Conservation (phyloP, 1,140 invertebrate genomes). For the Nebria ingens region DNA sequence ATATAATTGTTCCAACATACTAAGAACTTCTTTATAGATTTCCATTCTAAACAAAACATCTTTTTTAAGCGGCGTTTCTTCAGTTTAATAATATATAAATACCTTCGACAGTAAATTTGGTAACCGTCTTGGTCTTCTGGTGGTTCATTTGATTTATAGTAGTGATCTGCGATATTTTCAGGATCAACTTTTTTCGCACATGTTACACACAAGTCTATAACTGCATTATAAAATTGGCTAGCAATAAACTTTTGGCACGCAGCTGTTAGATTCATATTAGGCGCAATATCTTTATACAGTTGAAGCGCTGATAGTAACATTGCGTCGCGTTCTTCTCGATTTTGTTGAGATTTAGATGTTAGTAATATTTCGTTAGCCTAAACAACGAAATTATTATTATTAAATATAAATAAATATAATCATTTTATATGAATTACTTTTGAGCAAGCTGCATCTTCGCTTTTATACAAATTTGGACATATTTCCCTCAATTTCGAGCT, state of each 20-base stretch:
- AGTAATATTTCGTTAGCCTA: conserved; percentile 81
- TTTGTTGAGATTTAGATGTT: conserved; percentile 58
- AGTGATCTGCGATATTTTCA: conserved; percentile 77
- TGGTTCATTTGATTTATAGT: conserved; percentile 77
- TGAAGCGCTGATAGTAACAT: conserved; percentile 69
- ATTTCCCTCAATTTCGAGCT: conserved; percentile 78
- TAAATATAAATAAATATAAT: conserved; percentile 3
- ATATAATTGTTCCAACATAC: conserved; percentile 69
- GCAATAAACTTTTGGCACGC: conserved; percentile 69
- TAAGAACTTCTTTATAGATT: conserved; percentile 78
- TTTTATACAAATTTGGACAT: conserved; percentile 87
- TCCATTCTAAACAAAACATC: conserved; percentile 51
- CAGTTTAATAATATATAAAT: too few species aligned
- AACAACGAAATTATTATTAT: conserved; percentile 24
- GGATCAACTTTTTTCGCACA: conserved; percentile 81
- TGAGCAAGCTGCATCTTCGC: conserved; percentile 90
- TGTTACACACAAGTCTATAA: conserved; percentile 77
- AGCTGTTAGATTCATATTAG: conserved; percentile 63
- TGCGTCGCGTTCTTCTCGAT: conserved; percentile 58
- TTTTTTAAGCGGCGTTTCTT: too few species aligned
- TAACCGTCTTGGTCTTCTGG: conserved; percentile 62
- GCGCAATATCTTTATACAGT: conserved; percentile 76
- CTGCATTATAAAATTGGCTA: conserved; percentile 73
- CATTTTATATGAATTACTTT: conserved; percentile 59
- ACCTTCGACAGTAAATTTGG: conserved; percentile 56